phyloP scores from a whole-genome alignment of 2,797 vertebrate species.

The Mus spretus region DNA sequence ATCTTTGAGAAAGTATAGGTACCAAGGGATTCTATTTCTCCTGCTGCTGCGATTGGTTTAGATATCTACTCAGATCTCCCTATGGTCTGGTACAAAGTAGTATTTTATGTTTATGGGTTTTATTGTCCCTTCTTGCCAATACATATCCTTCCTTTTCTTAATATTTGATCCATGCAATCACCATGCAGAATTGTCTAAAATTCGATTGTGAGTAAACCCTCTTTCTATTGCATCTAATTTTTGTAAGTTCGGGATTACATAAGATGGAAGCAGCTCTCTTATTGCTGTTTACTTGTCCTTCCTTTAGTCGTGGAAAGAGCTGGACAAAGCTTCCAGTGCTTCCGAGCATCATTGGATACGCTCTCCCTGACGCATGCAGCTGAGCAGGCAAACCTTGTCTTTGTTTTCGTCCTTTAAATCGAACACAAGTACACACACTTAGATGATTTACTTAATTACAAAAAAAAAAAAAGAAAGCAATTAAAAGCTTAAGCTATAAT shows the following conservation, averaged over 20 bases:
- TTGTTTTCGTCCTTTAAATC: conserved; percentile 32
- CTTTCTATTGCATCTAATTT: conserved; percentile 20
- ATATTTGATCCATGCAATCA: background rate
- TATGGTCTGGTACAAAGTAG: background rate
- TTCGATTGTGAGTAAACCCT: background rate
- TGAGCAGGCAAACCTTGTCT: background rate
- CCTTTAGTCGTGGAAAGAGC: conserved; percentile 16
- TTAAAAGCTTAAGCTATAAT: background rate
- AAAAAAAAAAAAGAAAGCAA: background rate
- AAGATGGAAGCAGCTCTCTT: conserved; percentile 4
- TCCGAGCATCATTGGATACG: background rate
- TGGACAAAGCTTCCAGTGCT: background rate
- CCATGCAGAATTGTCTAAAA: conserved; percentile 21
- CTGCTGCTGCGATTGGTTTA: background rate
- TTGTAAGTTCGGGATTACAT: conserved; percentile 1
- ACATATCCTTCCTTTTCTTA: background rate
- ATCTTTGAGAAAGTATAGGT: background rate
- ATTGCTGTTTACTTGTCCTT: background rate
- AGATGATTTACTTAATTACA: background rate
- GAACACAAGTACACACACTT: background rate
- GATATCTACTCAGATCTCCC: background rate
- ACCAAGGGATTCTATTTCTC: background rate
- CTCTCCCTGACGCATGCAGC: background rate
- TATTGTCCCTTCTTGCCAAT: background rate
- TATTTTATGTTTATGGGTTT: background rate